A percentile compares a stretch with the other conserved stretches of the same genome.
Conservation (phyloP, 2,797 vertebrate species). For the Enteromius fasciolatus region DNA sequence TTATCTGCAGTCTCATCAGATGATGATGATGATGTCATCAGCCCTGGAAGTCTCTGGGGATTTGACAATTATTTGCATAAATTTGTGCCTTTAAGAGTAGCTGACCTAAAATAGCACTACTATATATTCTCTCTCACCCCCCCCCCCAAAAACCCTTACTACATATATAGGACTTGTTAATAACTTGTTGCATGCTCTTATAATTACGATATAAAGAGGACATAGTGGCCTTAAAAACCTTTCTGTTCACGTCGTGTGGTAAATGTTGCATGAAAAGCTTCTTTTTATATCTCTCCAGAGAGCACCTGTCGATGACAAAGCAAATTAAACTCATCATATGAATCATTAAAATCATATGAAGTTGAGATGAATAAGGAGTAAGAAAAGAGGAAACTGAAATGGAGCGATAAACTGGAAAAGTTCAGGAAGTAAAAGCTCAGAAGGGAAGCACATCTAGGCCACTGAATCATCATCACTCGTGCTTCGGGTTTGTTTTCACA, state of each 20-base stretch:
- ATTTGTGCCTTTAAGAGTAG: conserved; percentile 27
- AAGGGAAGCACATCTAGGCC: conserved; percentile 71
- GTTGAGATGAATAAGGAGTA: not conserved
- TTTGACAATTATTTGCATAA: conserved; percentile 43
- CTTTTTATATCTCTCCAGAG: not conserved
- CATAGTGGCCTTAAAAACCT: conserved; percentile 27
- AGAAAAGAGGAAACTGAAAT: conserved; percentile 53
- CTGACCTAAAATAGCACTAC: conserved; percentile 34
- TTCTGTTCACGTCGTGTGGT: conserved; percentile 3
- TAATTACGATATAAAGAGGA: conserved; percentile 5
- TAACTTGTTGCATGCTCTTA: not conserved
- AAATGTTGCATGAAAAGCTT: conserved; percentile 3
- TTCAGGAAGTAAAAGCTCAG: conserved; percentile 60
- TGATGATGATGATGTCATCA: conserved; percentile 35
- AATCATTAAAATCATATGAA: not conserved
- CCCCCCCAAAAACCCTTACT: not conserved
- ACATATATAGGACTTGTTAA: not conserved
- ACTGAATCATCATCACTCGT: conserved; percentile 76
- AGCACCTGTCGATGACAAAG: not conserved
- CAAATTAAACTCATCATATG: not conserved
- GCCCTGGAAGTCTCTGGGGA: conserved; percentile 32
- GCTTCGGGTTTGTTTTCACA: conserved; percentile 53
- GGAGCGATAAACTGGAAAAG: conserved; percentile 61
- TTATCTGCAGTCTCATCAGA: conserved; percentile 14
- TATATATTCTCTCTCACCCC: conserved; percentile 2